Conservation (phyloP, 2,888 invertebrate genomes). For the Stegophylla sp. region DNA sequence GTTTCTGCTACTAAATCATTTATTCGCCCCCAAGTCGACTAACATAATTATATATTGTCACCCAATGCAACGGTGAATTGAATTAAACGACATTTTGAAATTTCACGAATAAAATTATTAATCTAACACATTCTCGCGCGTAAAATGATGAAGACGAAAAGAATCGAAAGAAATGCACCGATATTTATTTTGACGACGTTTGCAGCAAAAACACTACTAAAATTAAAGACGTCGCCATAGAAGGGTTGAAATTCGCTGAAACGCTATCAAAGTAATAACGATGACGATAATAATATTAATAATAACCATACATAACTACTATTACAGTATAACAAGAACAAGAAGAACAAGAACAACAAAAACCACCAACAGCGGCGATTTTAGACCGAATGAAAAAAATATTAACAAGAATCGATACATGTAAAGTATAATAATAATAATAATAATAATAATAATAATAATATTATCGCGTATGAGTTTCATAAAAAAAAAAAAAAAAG, state of each 20-base stretch:
- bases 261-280: conserved; percentile 30
- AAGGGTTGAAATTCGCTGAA: conserved; percentile 10
- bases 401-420: conserved; percentile 48
- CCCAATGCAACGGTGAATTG: background rate
- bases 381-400: conserved; percentile 45
- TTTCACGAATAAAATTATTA: conserved; percentile 1
- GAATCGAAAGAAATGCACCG: conserved; percentile 9
- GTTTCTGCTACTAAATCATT: background rate
- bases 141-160: conserved; percentile 6
- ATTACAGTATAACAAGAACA: conserved; percentile 54
- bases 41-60: background rate
- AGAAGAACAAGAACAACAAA: conserved; percentile 41
- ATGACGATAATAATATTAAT: conserved; percentile 23
- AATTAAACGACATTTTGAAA: conserved; percentile 1
- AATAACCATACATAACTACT: conserved; percentile 38
- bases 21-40: background rate
- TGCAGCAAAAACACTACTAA: conserved; percentile 20
- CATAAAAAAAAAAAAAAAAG: no score
- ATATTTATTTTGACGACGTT: background rate
- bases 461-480: conserved; percentile 44
- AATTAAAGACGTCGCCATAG: conserved; percentile 16
- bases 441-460: conserved; percentile 33
- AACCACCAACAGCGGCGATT: conserved; percentile 35
- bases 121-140: background rate
- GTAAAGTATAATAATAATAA: conserved; percentile 46